Evolutionary conservation across 2,888 invertebrate species (phyloP).

Genomic region (Sialis fuliginosa): DNA sequence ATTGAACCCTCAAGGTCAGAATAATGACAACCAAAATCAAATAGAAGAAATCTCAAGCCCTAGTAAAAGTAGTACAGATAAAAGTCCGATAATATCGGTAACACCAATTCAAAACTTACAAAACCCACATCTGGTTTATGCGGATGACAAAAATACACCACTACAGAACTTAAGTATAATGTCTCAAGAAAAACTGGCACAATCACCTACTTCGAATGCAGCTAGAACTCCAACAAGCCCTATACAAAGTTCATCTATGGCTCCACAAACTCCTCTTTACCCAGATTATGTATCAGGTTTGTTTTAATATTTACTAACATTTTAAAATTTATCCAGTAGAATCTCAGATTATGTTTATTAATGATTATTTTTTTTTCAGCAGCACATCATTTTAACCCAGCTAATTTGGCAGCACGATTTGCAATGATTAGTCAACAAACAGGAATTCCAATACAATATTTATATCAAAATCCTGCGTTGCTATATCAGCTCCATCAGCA

Average conservation of each 20-base stretch:
- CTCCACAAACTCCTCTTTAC: slow-evolving; percentile 3
- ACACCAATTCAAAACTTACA: slow-evolving; percentile 23
- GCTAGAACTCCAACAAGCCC: slow-evolving; percentile 22
- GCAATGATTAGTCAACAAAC: slow-evolving; percentile 24
- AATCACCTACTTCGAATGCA: slow-evolving; percentile 5
- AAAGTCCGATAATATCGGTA: slow-evolving; percentile 21
- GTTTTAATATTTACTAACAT: not conserved
- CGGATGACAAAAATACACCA: slow-evolving; percentile 9
- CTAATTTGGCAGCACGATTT: slow-evolving; percentile 24
- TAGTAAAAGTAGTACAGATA: slow-evolving; percentile 15
- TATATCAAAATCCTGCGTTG: slow-evolving; percentile 23
- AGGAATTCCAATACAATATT: slow-evolving; percentile 19
- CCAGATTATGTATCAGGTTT: slow-evolving; percentile 3
- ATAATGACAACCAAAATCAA: slow-evolving; percentile 20
- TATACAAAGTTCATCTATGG: slow-evolving; percentile 24
- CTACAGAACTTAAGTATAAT: slow-evolving; percentile 12
- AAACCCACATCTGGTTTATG: slow-evolving; percentile 13
- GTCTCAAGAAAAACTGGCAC: slow-evolving; percentile 4
- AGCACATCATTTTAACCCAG: slow-evolving; percentile 12
- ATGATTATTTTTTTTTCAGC: not conserved
- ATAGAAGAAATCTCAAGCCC: slow-evolving; percentile 2
- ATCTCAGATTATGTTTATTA: not conserved
- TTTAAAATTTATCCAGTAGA: too few species aligned
- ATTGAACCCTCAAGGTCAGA: slow-evolving; percentile 25
- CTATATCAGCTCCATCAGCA: slow-evolving; percentile 23